Base-by-base conservation (phyloP, 2,888 invertebrate genomes). In the Slavum lentiscoides region DNA sequence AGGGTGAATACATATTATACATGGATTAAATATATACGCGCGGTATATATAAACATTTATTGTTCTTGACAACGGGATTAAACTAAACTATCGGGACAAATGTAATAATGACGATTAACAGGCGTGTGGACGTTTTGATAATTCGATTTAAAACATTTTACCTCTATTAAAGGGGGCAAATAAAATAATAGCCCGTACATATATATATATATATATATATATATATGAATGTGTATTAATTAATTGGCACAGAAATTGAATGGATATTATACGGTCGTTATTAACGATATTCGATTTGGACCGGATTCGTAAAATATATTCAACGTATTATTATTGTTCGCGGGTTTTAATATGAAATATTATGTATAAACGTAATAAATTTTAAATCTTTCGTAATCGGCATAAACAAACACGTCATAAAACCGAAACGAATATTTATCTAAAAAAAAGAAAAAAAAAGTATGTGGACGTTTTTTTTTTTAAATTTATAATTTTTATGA, bases 131-230 rank as follows among this genome's bases (percentile, higher is more conserved):
- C 62, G 61, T 61, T 53, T 17, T 49, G 69, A 70, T 69, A 69
- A 77, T 77, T 77, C 61, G 69, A 53, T 69, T 69, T 76, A 66
- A 66, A 74, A 68, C 49, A 68, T 76, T 76, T 76, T 49, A 68
- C 76, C 76, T 76, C 76, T 49, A 43, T 68, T 76, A 59, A 68
- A 43, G n/a, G 74, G 74, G 66, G 23, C 55, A 17, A 19, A 76
- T 68, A 68, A 68, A 76, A 68, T 30, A 68, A 76, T 76, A 76
- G 30, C 43, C 39, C 62, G 15, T 11, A 11, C 13, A 11, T 49
- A 43, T 9, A 43, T 39, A n/a, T n/a, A 30, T 30, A 30, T 30
- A 30, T 30, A 30, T 30, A 30, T 30, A 30, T 30, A 30, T 4
- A 30, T 30, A 30, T 4, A 30, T 30, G 4, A 30, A 30, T 30